These are phyloP conservation scores for Crocallis elinguaria DNA, from an alignment of 2,888 invertebrate species.

Conservation along the genomic window DNA sequence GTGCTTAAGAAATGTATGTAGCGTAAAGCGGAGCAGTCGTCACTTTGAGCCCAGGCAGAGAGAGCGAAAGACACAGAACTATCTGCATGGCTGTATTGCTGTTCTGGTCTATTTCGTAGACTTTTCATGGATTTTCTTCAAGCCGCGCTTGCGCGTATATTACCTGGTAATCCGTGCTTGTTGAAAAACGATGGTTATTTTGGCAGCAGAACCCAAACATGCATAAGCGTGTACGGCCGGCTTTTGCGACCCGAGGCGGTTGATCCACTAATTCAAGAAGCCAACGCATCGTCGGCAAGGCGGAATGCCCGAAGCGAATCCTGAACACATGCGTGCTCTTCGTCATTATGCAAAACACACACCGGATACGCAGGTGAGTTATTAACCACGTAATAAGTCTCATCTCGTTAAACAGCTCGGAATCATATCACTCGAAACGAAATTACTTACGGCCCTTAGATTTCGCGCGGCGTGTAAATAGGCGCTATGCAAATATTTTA, in stretches of 20 bases:
- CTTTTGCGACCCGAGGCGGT: slow-evolving; percentile 41
- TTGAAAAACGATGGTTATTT: too few species aligned
- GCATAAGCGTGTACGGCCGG: too few species aligned
- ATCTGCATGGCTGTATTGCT: too few species aligned
- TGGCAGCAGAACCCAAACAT: too few species aligned
- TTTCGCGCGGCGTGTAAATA: slow-evolving; percentile 38
- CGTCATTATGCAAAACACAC: slow-evolving; percentile 72
- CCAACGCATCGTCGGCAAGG: slow-evolving; percentile 36
- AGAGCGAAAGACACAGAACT: too few species aligned
- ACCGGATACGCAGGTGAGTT: slow-evolving; percentile 65
- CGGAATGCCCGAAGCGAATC: slow-evolving; percentile 51
- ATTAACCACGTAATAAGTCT: slow-evolving; percentile 64
- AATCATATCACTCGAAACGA: slow-evolving; percentile 43
- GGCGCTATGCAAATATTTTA: slow-evolving; percentile 57
- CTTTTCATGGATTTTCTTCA: too few species aligned
- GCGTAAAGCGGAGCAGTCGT: too few species aligned
- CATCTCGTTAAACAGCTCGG: slow-evolving; percentile 55
- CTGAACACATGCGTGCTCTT: slow-evolving; percentile 55
- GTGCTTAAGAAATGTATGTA: too few species aligned
- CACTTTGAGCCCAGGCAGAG: too few species aligned
- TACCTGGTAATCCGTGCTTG: too few species aligned
- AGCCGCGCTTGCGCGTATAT: too few species aligned
- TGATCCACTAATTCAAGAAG: slow-evolving; percentile 55
- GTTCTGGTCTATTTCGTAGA: too few species aligned
- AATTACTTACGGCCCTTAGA: slow-evolving; percentile 48